phyloP scores from a whole-genome alignment of 2,797 vertebrate genomes.

The Eutrigla gurnardus region DNA sequence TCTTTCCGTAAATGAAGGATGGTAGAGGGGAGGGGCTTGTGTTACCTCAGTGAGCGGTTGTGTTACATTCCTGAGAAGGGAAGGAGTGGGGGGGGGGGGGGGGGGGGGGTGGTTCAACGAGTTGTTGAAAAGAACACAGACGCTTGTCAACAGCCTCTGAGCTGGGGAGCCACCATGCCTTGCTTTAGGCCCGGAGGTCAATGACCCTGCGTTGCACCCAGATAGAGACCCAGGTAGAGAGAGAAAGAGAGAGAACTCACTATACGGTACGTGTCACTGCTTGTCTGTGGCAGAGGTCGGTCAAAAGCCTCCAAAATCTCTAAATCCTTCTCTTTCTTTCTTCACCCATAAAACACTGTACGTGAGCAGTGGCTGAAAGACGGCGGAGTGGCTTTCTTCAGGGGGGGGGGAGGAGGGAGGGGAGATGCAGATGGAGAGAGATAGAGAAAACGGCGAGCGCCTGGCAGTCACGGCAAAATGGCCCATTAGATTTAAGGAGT shows the following conservation, averaged over 20 bases:
- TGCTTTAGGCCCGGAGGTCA: slow-evolving; percentile 90
- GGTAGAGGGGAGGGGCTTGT: slow-evolving; percentile 85
- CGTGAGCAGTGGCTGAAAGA: slow-evolving; percentile 45
- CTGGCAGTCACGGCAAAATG: slow-evolving; percentile 77
- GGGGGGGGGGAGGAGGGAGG: slow-evolving; percentile 43
- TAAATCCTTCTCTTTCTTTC: slow-evolving; percentile 67
- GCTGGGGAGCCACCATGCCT: slow-evolving; percentile 91
- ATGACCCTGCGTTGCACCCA: slow-evolving; percentile 88
- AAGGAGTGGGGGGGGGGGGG: slow-evolving; percentile 73
- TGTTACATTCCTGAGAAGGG: slow-evolving; percentile 92
- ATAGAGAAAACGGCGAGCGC: slow-evolving; percentile 46
- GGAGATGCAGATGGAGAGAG: slow-evolving; percentile 38
- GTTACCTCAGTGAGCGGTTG: slow-evolving; percentile 88
- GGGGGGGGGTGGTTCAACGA: slow-evolving; percentile 85
- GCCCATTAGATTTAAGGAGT: slow-evolving; percentile 83
- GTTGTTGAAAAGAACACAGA: slow-evolving; percentile 98
- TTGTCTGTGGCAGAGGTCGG: slow-evolving; percentile 73
- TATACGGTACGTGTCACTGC: slow-evolving; percentile 67
- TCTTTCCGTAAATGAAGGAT: slow-evolving; percentile 85
- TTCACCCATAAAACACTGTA: slow-evolving; percentile 61
- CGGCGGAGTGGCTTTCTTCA: slow-evolving; percentile 69
- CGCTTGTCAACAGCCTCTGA: slow-evolving; percentile 93
- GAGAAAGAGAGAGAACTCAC: slow-evolving; percentile 37
- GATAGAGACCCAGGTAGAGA: slow-evolving; percentile 62
- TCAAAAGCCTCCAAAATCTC: slow-evolving; percentile 74